These are phyloP conservation scores for Rutilus rutilus DNA, from an alignment of 2,113 vertebrate genomes.

Conservation along the genomic window DNA sequence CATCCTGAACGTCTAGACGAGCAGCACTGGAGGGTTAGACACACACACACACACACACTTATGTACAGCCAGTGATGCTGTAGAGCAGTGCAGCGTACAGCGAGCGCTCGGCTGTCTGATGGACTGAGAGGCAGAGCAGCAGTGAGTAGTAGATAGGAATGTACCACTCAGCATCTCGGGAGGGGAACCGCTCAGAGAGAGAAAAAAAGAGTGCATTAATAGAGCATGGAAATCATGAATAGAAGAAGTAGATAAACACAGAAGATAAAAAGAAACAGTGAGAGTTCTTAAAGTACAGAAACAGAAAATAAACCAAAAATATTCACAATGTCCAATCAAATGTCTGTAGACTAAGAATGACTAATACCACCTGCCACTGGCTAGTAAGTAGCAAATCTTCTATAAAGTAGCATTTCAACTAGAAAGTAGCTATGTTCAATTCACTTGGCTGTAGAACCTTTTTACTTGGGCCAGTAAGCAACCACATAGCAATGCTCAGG, in stretches of 20 bases:
- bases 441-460: too few species aligned
- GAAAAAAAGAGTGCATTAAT: slow-evolving; percentile 41
- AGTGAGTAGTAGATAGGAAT: slow-evolving; percentile 46
- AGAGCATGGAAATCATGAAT: slow-evolving; percentile 8
- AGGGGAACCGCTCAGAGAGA: slow-evolving; percentile 47
- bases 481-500: too few species aligned
- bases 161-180: slow-evolving; percentile 44
- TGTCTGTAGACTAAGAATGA: too few species aligned
- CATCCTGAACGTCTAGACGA: slow-evolving; percentile 6
- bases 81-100: slow-evolving; percentile 21
- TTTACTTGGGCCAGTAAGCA: too few species aligned
- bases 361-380: too few species aligned
- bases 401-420: too few species aligned
- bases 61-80: slow-evolving; percentile 13
- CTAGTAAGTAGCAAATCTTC: too few species aligned
- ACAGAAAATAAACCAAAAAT: too few species aligned
- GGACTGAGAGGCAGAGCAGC: slow-evolving; percentile 37
- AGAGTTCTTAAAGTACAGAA: too few species aligned
- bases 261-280: not conserved
- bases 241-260: not conserved
- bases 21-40: not conserved
- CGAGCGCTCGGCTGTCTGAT: slow-evolving; percentile 40
- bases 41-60: not conserved
- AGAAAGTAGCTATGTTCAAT: too few species aligned
- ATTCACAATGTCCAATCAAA: too few species aligned